A percentile compares a stretch with the other conserved stretches of the same genome.
Conservation (phyloP, 2,797 vertebrate genomes). For the Poeciliopsis turneri region DNA sequence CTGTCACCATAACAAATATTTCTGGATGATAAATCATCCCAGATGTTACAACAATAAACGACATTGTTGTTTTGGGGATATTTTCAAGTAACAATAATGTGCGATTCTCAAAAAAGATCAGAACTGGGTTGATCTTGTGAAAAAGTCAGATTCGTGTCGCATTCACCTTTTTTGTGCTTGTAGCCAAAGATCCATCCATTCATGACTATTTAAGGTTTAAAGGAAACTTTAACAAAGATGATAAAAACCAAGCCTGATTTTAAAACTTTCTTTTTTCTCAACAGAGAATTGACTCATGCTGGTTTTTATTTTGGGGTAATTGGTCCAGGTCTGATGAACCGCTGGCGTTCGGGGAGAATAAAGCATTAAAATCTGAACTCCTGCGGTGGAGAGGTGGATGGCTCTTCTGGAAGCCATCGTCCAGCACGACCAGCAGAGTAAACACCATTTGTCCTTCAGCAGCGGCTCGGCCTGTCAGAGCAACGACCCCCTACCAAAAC, state of each 20-base stretch:
- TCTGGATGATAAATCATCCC: too few species aligned
- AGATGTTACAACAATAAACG: too few species aligned
- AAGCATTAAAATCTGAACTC: neutral
- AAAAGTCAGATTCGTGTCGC: too few species aligned
- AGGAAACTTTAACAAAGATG: neutral
- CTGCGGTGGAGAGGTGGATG: neutral
- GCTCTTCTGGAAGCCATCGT: neutral
- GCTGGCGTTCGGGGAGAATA: neutral
- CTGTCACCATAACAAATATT: too few species aligned
- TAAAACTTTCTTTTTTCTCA: neutral
- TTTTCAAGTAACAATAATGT: too few species aligned
- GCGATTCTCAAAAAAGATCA: too few species aligned
- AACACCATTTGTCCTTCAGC: slow-evolving; percentile 49
- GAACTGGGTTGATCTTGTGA: too few species aligned
- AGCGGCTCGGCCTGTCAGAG: slow-evolving; percentile 33
- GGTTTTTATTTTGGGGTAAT: neutral
- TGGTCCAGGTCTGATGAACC: neutral
- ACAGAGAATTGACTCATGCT: neutral
- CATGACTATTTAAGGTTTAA: neutral
- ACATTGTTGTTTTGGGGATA: too few species aligned
- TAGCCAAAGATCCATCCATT: too few species aligned
- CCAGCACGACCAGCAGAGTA: slow-evolving; percentile 23
- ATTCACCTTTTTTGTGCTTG: too few species aligned
- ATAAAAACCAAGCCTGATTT: neutral
- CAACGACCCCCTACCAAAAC: slow-evolving; percentile 48